Conservation (phyloP, 2,888 invertebrate genomes). For the Tetheella fluctuosa region DNA sequence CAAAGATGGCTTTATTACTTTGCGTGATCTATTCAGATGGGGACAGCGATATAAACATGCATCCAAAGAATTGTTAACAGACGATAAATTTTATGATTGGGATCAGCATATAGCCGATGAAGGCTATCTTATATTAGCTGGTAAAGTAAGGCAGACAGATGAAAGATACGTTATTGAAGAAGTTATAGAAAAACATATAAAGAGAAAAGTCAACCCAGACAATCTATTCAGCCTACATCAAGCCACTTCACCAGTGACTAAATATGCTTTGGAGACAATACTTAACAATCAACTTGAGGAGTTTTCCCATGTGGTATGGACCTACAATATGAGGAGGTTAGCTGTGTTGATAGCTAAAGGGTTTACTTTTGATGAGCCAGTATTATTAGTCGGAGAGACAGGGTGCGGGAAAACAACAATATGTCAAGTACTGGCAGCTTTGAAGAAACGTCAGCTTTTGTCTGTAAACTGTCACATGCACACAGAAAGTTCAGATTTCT, state of each 20-base stretch:
- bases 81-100: constrained; percentile 93
- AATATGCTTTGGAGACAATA: constrained; percentile 87
- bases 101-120: constrained; percentile 98
- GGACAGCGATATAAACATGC: constrained; percentile 95
- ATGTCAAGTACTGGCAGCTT: constrained; percentile 93
- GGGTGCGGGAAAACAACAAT: constrained; percentile 99
- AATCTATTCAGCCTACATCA: constrained; percentile 88
- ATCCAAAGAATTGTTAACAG: constrained; percentile 80
- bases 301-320: constrained; percentile 96
- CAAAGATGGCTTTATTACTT: constrained; percentile 96
- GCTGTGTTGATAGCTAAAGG: constrained; percentile 93
- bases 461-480: constrained; percentile 99
- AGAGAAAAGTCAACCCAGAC: constrained; percentile 88
- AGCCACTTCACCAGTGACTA: constrained; percentile 91
- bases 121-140: constrained; percentile 96
- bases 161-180: constrained; percentile 93
- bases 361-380: constrained; percentile 95
- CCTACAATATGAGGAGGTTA: constrained; percentile 93
- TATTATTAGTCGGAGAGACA: constrained; percentile 98
- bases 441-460: constrained; percentile 87
- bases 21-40: constrained; percentile 98
- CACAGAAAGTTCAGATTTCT: constrained; percentile 98
- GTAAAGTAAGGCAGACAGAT: constrained; percentile 93
- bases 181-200: constrained; percentile 91
- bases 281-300: constrained; percentile 79